Base-by-base conservation (phyloP, 2,888 invertebrate genomes). In the Epinotia demarniana region DNA sequence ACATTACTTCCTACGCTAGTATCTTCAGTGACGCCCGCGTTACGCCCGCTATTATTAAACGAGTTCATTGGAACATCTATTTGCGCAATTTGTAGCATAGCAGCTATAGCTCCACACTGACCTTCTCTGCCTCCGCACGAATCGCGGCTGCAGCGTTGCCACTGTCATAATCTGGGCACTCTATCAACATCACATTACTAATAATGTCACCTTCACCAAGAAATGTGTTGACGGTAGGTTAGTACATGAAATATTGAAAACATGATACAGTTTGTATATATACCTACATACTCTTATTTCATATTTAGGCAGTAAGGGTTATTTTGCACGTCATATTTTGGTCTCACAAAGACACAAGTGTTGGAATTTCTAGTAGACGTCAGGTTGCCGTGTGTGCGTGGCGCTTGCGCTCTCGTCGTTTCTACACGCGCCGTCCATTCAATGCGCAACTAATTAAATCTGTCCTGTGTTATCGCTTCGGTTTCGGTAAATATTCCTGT, bases 31-130 rank as follows among this genome's bases (percentile, higher is more conserved):
- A 89, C 91, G 90, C 90, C 91, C 87, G 89, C 92, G 87, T 91
- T 90, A 91, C 91, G 90, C 89, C 88, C 81, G 90, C 93, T 93
- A 93, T 92, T 92, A 92, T 91, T 93, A 92, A 92, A 92, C 89
- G 92, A 94, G 93, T 93, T 93, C 93, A 93, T 92, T 93, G 93
- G 93, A 93, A 92, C 92, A 91, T 93, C 93, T 93, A 93, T 93
- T 94, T 92, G 92, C 92, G 93, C 92, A 93, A 94, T 93, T 91
- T 89, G 89, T 89, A 91, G 86, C 89, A 90, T 90, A 89, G 87
- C 89, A 85, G 87, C 89, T 87, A 88, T 87, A 89, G 86, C 88
- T 90, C 91, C 90, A 87, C 85, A 89, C 89, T 90, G 92, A 92
- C 91, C 91, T 92, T 90, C 89, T 83, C 80, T 85, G 85, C 86